Conservation (phyloP, 53 echinoderm and acorn worm species). For the Antedon mediterranea region DNA sequence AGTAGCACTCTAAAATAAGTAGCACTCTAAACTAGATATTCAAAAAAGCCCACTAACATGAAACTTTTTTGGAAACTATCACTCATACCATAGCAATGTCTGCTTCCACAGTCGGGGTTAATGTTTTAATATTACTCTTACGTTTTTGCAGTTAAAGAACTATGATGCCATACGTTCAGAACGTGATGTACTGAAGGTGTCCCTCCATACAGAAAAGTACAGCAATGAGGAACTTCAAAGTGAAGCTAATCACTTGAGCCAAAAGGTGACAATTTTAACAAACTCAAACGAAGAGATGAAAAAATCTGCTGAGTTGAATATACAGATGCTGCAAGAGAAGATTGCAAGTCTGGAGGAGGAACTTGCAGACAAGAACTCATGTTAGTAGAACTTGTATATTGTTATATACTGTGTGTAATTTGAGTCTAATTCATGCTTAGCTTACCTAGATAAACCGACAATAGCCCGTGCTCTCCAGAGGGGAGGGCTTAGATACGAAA, state of each 20-base stretch:
- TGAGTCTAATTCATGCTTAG: too few species aligned
- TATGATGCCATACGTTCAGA: slow-evolving; percentile 5
- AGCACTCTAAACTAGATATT: too few species aligned
- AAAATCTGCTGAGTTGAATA: background rate
- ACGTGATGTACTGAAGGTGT: slow-evolving; percentile 7
- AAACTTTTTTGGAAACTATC: too few species aligned
- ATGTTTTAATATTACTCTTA: too few species aligned
- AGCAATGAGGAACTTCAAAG: slow-evolving; percentile 19
- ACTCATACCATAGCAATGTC: too few species aligned
- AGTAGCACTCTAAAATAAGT: too few species aligned
- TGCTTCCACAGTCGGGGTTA: too few species aligned
- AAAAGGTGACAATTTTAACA: slow-evolving; percentile 6
- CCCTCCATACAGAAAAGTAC: slow-evolving; percentile 9
- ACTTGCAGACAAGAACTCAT: slow-evolving; percentile 1
- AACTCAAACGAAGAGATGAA: slow-evolving; percentile 1
- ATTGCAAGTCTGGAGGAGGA: slow-evolving; percentile 29
- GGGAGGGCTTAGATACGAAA: too few species aligned
- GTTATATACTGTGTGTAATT: too few species aligned
- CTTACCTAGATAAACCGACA: too few species aligned
- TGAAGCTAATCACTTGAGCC: background rate
- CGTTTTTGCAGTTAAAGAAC: slow-evolving; percentile 4
- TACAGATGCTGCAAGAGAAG: slow-evolving; percentile 32
- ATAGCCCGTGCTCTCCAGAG: too few species aligned
- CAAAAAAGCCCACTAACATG: too few species aligned
- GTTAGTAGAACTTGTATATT: background rate